Base-by-base conservation (phyloP, 2,797 vertebrate species). In the Thalassophryne amazonica region DNA sequence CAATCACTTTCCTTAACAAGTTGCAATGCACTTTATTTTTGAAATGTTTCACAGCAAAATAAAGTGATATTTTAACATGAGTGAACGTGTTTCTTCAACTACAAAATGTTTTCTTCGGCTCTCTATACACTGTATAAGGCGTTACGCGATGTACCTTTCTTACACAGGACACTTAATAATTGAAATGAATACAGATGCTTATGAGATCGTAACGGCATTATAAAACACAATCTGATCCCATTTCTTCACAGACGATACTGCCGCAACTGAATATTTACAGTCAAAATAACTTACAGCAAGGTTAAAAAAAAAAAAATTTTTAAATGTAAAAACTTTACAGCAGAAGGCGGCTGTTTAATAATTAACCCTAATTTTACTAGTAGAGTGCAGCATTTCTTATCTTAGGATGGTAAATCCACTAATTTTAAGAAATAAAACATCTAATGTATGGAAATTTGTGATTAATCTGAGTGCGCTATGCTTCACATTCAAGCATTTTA, bases 41-140 rank as follows among this genome's bases (percentile, higher is more conserved):
- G 73, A 81, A 72, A 82, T 74, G 54, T 31, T 83, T 87, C 82
- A 77, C 63, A 76, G 67, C 83, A 71, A 84, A 81, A 87, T 85
- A 84, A 88, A 87, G 56, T 67, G 55, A 80, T 69, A 57, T 84
- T 87, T 81, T 83, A 80, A 78, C 52, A 57, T 30, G 63, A 77
- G 39, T 72, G 8, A 3, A 49, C 40, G 55, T 63, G 21, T 66
- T 46, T 32, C 35, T 70, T 74, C 19, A 28, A 51, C 40, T 67
- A 64, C 37, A 34, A 28, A 23, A 39, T 27, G 23, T 60, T 41
- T 53, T 33, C 27, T 49, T 60, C 23, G 31, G 29, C 61, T 27
- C 34, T 75, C 73, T 67, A 65, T 55, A 65, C 12, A 41, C 25
- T 21, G 22, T 37, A 54, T 43, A 45, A 66, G 50, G 32, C 51